Evolutionary conservation across 2,797 vertebrate species (phyloP).

Genomic region (Corythornis leucogaster): DNA sequence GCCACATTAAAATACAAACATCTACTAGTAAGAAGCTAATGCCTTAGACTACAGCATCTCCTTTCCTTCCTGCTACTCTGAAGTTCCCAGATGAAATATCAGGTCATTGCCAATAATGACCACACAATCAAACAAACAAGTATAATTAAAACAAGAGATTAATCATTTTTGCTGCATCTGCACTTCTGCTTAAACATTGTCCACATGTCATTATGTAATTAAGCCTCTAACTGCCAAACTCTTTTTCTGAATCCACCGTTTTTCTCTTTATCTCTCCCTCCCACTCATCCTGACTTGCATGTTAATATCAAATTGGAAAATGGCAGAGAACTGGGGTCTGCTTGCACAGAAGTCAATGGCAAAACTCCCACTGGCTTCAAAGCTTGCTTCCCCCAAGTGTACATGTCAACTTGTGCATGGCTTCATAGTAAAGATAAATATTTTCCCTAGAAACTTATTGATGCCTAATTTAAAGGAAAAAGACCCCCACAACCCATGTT

Average conservation of each 20-base stretch:
- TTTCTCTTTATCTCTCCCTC: constrained; percentile 1
- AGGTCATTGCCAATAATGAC: constrained; percentile 65
- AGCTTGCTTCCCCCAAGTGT: background rate
- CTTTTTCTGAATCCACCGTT: constrained; percentile 57
- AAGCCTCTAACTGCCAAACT: constrained; percentile 62
- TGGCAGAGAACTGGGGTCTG: background rate
- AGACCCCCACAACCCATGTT: background rate
- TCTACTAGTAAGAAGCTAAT: constrained; percentile 15
- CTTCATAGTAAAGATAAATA: constrained; percentile 12
- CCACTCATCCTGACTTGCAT: constrained; percentile 71
- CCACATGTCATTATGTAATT: constrained; percentile 64
- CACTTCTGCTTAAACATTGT: constrained; percentile 44
- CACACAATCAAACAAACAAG: constrained; percentile 45
- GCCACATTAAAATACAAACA: constrained; percentile 36
- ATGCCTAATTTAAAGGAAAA: constrained; percentile 26
- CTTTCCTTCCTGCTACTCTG: constrained; percentile 11
- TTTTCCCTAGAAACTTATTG: constrained; percentile 27
- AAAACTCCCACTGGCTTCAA: background rate
- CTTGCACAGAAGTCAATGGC: background rate
- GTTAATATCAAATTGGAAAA: constrained; percentile 62
- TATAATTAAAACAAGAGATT: constrained; percentile 44
- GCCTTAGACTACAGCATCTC: background rate
- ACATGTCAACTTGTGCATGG: background rate
- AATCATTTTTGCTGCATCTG: constrained; percentile 61
- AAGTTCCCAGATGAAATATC: constrained; percentile 57